Evolutionary conservation across 2,113 vertebrate species (phyloP).

Genomic region (Varanus komodoensis): DNA sequence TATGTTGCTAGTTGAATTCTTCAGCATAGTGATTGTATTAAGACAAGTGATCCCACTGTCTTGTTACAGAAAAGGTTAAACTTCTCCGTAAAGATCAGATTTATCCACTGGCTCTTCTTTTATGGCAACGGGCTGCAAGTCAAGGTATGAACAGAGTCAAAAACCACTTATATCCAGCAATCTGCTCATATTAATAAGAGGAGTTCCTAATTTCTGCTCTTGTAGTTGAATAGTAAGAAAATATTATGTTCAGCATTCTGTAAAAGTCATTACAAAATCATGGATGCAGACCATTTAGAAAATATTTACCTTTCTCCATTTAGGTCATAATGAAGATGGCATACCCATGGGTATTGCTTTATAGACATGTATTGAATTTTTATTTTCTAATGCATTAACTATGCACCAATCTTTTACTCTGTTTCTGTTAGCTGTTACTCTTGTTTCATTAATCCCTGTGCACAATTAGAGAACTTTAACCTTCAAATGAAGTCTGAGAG

Average conservation of each 20-base stretch:
- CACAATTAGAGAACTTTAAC: neutral
- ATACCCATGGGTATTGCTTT: neutral
- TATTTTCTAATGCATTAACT: neutral
- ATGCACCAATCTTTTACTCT: neutral
- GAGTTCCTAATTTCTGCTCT: slow-evolving; percentile 5
- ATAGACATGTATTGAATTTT: neutral
- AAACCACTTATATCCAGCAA: slow-evolving; percentile 27
- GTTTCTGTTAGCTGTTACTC: neutral
- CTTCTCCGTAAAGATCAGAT: slow-evolving; percentile 68
- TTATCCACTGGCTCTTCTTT: slow-evolving; percentile 70
- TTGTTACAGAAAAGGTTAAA: slow-evolving; percentile 65
- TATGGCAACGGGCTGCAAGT: slow-evolving; percentile 72
- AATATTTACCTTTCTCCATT: neutral
- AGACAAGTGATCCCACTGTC: slow-evolving; percentile 44
- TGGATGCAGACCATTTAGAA: neutral
- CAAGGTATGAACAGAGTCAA: slow-evolving; percentile 67
- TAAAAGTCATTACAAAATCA: neutral
- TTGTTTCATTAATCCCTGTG: neutral
- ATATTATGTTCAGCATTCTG: neutral
- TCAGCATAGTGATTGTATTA: slow-evolving; percentile 34
- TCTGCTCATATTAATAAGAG: slow-evolving; percentile 15
- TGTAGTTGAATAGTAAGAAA: slow-evolving; percentile 1
- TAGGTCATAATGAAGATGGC: neutral
- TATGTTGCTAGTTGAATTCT: slow-evolving; percentile 26
- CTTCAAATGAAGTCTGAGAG: neutral